Base-by-base conservation (phyloP, 2,888 invertebrate species). In the Allygus modestus region DNA sequence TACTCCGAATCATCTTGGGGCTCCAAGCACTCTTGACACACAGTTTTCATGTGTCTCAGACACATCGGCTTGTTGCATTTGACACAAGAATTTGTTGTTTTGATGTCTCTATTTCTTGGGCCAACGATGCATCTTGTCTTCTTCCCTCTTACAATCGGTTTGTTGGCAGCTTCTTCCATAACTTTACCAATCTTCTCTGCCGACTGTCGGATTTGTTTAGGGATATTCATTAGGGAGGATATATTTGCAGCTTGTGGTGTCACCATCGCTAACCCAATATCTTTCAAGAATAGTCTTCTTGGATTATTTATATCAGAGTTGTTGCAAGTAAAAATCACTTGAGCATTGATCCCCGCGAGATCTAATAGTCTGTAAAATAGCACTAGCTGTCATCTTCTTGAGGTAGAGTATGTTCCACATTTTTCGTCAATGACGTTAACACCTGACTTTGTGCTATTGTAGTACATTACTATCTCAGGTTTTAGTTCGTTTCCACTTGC, bases 341-440 rank as follows among this genome's bases (percentile, higher is more conserved):
- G 84, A 61, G 71, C 61, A 41, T 82, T 82, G 9, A 77, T 77
- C 0, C 77, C 46, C n/a, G 17, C 51, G 15, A 69, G 69, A 23
- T 77, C 84, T 15, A 84, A 77, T 9, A 77, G 11, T 33, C 84
- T 41, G 65, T 75, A 84, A 28, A 84, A 84, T 0, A 84, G 23
- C 0, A 77, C 75, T 28, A 84, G 43, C 12, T 58, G 84, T 77
- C 84, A 84, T 61, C 84, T 75, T 31, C 82, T 69, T 46, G 84
- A 84, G 17, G 77, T 84, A 5, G 58, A 84, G 54, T 84, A 77
- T 12, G 77, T 61, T 31, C 61, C 77, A 41, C 84, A 84, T 61
- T 84, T 84, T 61, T 77, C 61, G 31, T 84, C 84, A 20, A 84
- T 23, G n/a, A 84, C 61, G 20, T 84, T 61, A 26, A 84, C 84